Evolutionary conservation across 2,113 vertebrate species (phyloP).

Genomic region (Apistogramma diplotaenia): DNA sequence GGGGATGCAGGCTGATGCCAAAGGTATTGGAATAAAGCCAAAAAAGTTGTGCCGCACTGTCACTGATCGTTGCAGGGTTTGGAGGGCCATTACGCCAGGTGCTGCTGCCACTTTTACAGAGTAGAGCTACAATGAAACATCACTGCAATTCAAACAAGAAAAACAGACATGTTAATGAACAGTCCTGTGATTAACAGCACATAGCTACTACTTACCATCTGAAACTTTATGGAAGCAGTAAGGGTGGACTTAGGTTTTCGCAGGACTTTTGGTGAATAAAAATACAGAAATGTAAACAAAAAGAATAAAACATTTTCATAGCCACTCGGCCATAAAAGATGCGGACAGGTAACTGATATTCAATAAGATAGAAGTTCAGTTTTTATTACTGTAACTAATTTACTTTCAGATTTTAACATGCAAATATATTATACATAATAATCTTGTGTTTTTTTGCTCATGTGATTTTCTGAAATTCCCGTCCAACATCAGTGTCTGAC

Average conservation of each 20-base stretch:
- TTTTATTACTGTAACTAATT: background rate
- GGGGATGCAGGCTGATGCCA: background rate
- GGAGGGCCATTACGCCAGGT: conserved; percentile 1
- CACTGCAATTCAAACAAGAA: background rate
- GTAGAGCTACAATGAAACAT: background rate
- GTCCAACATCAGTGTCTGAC: no score
- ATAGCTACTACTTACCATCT: background rate
- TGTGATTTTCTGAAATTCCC: background rate
- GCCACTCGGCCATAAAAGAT: background rate
- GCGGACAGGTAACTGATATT: background rate
- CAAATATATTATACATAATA: background rate
- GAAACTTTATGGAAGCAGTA: background rate
- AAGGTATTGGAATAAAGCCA: background rate
- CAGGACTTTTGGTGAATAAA: background rate
- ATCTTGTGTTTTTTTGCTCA: background rate
- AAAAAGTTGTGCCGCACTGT: conserved; percentile 1
- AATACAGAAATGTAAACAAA: background rate
- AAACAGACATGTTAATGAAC: background rate
- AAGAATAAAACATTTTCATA: background rate
- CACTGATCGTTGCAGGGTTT: background rate
- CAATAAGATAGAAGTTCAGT: background rate
- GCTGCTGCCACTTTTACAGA: conserved; percentile 43
- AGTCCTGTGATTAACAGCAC: background rate
- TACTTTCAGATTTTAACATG: background rate
- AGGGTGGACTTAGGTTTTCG: background rate